Evolutionary conservation across 2,888 invertebrate species (phyloP).

Genomic region (Tricholauxania praeusta): DNA sequence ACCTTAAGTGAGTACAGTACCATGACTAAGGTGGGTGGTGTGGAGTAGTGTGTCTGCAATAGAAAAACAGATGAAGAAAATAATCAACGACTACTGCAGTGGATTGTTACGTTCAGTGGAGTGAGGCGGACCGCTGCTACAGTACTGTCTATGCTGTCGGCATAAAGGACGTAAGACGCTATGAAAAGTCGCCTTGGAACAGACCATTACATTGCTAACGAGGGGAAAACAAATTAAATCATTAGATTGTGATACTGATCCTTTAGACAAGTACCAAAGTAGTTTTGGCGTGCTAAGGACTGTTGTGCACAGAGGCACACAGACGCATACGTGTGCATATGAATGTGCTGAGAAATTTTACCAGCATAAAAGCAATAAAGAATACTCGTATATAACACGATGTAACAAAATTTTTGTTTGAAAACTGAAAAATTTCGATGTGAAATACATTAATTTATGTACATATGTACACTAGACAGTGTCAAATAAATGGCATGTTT

Average conservation of each 20-base stretch:
- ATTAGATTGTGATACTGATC: constrained; percentile 67
- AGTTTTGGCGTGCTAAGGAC: constrained; percentile 15
- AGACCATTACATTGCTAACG: constrained; percentile 67
- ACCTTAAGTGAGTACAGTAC: background rate
- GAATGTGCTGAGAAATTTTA: too few species aligned
- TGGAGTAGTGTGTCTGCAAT: constrained; percentile 5
- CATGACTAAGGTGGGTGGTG: constrained; percentile 18
- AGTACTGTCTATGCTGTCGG: background rate
- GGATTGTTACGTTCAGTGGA: too few species aligned
- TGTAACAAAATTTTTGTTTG: too few species aligned
- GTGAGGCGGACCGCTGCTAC: too few species aligned
- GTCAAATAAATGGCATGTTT: too few species aligned
- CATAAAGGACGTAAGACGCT: constrained; percentile 21
- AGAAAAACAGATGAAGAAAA: background rate
- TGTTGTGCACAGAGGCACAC: background rate
- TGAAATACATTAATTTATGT: too few species aligned
- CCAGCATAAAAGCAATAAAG: too few species aligned
- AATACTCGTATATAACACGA: too few species aligned
- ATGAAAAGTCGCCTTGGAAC: constrained; percentile 56
- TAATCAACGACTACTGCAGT: too few species aligned
- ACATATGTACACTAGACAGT: too few species aligned
- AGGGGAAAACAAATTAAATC: constrained; percentile 68
- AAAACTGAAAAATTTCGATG: too few species aligned
- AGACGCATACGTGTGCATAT: background rate
- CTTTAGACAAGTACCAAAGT: constrained; percentile 56